Base-by-base conservation (phyloP, 2,888 invertebrate genomes). In the Augochlorella aurata region DNA sequence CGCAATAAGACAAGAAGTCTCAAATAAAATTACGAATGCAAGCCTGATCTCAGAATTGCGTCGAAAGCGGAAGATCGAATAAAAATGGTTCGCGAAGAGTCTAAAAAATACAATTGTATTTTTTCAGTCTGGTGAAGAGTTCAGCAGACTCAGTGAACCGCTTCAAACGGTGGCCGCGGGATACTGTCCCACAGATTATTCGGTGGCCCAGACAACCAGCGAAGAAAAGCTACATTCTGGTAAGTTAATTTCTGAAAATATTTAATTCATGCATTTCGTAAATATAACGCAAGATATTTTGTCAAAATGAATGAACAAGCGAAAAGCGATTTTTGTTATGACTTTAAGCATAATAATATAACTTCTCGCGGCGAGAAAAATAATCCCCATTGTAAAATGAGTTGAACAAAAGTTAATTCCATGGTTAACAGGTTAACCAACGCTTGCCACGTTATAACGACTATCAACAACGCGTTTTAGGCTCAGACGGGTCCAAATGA, bases 81-180 rank as follows among this genome's bases (percentile, higher is more conserved):
- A 12, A 54, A 54, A 49, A 49, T 49, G 12, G 14, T 14, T 49
- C 0, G 3, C 7, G 16, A 49, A n/a, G 0, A 61, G 24, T 61
- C 7, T 16, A 61, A 61, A 29, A 29, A 18, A 18, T 29, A 29
- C 8, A 61, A 61, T 61, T 9, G 16, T 29, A 24, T 61, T 47
- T 50, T 49, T 91, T 90, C 89, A 92, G 92, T 87, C 87, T 7
- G 87, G 84, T 58, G 91, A 92, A 54, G 90, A 85, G 72, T 92
- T 90, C 76, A 87, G 84, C 67, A 87, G 90, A 79, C 68, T 91
- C 61, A 81, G 87, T 54, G 92, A 91, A 45, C 87, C 90, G 14
- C 86, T 89, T 45, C 89, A 90, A 67, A 74, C 88, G 4, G 88
- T 87, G 18, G 77, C 81, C 47, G 66, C 83, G 10, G 89, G 85